Evolutionary conservation across 35 echinoderm and acorn worm species (phyloP).

Genomic region (Chiridota heheva): DNA sequence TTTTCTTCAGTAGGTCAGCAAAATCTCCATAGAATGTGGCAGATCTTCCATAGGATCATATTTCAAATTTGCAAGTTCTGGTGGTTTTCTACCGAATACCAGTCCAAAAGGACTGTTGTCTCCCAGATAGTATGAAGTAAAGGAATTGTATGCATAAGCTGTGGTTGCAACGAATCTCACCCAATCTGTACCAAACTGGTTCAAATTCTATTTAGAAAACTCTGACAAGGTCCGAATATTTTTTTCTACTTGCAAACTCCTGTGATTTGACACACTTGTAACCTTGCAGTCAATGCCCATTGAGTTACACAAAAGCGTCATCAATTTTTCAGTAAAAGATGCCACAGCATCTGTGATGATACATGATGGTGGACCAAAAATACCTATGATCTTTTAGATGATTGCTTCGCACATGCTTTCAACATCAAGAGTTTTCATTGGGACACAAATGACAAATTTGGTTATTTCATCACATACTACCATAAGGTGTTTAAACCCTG

Average conservation of each 20-base stretch:
- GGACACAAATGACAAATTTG: conserved; percentile 17
- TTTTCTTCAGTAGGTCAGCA: not conserved
- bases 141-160: conserved; percentile 46
- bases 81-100: conserved; percentile 8
- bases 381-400: conserved; percentile 8
- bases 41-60: not conserved
- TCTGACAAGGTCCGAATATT: conserved; percentile 15
- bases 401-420: conserved; percentile 38
- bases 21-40: not conserved
- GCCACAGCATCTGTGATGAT: conserved; percentile 19
- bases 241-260: conserved; percentile 33
- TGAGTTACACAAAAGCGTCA: conserved; percentile 10
- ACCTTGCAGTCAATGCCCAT: not conserved
- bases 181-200: conserved; percentile 50
- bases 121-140: conserved; percentile 41
- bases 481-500: conserved; percentile 55
- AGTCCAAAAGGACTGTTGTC: conserved; percentile 3
- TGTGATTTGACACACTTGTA: conserved; percentile 5
- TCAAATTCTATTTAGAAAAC: conserved; percentile 26
- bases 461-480: conserved; percentile 62
- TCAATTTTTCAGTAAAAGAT: not conserved
- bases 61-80: not conserved
- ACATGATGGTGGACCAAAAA: conserved; percentile 17
- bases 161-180: conserved; percentile 15
- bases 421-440: conserved; percentile 12